Conservation (phyloP, 2,888 invertebrate species). For the Neelides folsomi region DNA sequence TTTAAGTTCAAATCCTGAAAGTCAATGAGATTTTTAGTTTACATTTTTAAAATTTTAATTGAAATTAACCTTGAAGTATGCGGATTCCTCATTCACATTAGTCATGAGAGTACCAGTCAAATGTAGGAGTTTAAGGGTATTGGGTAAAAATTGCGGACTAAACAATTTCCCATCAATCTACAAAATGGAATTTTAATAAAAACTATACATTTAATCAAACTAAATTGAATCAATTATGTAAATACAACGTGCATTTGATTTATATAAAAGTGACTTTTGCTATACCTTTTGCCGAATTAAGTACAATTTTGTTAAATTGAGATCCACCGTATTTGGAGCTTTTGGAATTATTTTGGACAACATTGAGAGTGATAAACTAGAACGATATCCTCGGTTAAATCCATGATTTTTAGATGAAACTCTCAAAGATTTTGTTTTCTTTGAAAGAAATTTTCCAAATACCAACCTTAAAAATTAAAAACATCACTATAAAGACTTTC, state of each 20-base stretch:
- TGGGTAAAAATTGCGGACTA: conserved; percentile 20
- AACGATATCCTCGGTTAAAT: conserved; percentile 18
- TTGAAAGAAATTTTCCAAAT: too few species aligned
- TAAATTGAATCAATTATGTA: too few species aligned
- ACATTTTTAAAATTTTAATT: neutral
- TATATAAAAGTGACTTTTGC: too few species aligned
- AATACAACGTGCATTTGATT: too few species aligned
- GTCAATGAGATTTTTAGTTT: neutral
- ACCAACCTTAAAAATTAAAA: too few species aligned
- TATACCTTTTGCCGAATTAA: conserved; percentile 21
- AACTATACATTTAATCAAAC: too few species aligned
- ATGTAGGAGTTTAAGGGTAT: conserved; percentile 20
- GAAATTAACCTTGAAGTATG: conserved; percentile 20
- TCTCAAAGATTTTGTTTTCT: conserved; percentile 14
- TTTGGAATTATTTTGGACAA: conserved; percentile 3
- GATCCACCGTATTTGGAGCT: neutral
- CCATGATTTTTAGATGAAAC: conserved; percentile 18
- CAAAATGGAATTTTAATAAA: too few species aligned
- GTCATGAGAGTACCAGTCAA: conserved; percentile 19
- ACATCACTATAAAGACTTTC: too few species aligned
- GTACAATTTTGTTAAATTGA: conserved; percentile 18
- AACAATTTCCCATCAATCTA: conserved; percentile 17
- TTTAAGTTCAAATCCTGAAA: conserved; percentile 16
- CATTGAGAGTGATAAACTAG: conserved; percentile 23
- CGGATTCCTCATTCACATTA: conserved; percentile 19